Evolutionary conservation across 2,888 invertebrate species (phyloP).

Genomic region (Oscheius sp.): DNA sequence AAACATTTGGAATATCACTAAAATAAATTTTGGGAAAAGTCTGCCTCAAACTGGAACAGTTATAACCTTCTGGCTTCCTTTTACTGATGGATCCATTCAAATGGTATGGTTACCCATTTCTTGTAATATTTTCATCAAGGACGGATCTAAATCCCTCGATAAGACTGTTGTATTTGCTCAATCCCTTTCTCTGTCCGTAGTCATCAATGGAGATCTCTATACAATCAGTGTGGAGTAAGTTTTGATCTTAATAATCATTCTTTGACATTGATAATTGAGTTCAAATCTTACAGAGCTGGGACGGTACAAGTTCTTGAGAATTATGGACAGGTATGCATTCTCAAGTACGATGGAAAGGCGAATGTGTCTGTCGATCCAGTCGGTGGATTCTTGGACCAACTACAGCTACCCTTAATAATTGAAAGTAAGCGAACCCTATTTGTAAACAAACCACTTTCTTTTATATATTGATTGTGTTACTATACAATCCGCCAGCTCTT

Average conservation of each 20-base stretch:
- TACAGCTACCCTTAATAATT: slow-evolving; percentile 38
- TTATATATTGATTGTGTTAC: slow-evolving; percentile 33
- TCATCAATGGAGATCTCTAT: neutral
- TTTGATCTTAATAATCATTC: slow-evolving; percentile 8
- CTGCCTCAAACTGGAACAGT: slow-evolving; percentile 33
- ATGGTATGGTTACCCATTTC: slow-evolving; percentile 8
- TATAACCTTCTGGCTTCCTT: slow-evolving; percentile 33
- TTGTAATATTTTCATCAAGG: neutral
- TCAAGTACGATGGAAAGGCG: slow-evolving; percentile 32
- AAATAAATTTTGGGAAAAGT: slow-evolving; percentile 26
- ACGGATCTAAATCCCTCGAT: neutral
- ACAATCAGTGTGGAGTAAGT: slow-evolving; percentile 3
- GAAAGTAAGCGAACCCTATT: slow-evolving; percentile 31
- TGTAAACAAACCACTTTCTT: neutral
- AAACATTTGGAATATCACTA: slow-evolving; percentile 43
- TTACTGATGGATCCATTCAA: slow-evolving; percentile 13
- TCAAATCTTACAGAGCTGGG: slow-evolving; percentile 11
- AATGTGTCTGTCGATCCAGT: neutral
- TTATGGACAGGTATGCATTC: neutral
- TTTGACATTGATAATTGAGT: neutral
- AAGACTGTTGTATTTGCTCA: neutral
- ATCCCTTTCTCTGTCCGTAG: neutral
- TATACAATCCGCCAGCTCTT: slow-evolving; percentile 13
- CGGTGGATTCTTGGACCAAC: slow-evolving; percentile 15
- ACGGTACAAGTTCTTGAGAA: neutral